Percentiles rank a stretch among this genome's conserved stretches.
Evolutionary conservation across 2,113 vertebrate genomes (phyloP).

Genomic region (Zingel zingel): DNA sequence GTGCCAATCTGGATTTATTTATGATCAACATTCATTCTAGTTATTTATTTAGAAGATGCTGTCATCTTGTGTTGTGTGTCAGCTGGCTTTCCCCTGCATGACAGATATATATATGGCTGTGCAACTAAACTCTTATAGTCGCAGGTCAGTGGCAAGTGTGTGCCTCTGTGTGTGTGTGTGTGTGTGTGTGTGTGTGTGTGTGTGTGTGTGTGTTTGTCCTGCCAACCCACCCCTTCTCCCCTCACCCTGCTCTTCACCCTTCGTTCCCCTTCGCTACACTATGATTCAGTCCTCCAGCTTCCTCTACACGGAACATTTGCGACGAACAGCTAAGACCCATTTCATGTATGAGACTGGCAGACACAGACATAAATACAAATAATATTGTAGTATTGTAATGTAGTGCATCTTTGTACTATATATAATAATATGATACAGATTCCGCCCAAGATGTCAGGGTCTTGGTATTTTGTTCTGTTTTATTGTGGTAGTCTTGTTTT

Average conservation of each 20-base stretch:
- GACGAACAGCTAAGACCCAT: constrained; percentile 1
- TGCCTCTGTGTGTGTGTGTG: not conserved
- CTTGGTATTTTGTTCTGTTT: too few relatives aligned
- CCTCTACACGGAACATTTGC: constrained; percentile 24
- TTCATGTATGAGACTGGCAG: not conserved
- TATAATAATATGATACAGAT: constrained; percentile 9
- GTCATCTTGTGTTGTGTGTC: not conserved
- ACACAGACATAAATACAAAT: constrained; percentile 3
- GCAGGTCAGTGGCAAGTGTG: constrained; percentile 8
- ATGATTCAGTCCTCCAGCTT: constrained; percentile 11
- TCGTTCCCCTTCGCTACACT: constrained; percentile 8
- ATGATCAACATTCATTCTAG: constrained; percentile 4
- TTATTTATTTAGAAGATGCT: constrained; percentile 30
- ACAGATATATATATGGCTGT: not conserved
- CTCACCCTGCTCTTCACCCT: not conserved
- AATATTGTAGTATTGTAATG: not conserved
- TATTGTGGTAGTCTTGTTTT: too few relatives aligned
- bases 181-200: not conserved
- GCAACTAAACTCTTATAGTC: not conserved
- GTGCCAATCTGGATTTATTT: constrained; percentile 23
- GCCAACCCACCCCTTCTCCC: not conserved
- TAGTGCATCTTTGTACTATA: not conserved
- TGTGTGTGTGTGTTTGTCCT: not conserved
- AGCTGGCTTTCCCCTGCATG: not conserved
- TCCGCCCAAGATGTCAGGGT: too few relatives aligned